Base-by-base conservation (phyloP, 64 coral and sea anemone genomes). In the Porites lutea region DNA sequence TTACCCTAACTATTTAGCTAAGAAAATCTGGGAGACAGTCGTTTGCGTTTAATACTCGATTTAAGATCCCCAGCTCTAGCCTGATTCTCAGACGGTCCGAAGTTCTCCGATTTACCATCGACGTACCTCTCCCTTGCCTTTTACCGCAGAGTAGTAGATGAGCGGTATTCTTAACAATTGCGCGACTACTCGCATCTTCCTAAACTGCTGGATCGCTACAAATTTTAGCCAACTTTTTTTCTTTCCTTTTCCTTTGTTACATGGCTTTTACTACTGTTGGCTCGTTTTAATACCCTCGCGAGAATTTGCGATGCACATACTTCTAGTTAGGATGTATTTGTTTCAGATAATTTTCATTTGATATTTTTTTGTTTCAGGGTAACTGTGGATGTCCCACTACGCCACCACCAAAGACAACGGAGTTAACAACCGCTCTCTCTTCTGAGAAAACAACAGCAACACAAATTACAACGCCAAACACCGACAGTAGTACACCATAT, bases 331-430 rank as follows among this genome's bases (percentile, higher is more conserved):
- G 13, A 66, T 66, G 7, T 66, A 66, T 66, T 3, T 67, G 0
- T 67, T 19, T 62, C 59, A 62, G 59, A 62, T 62, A 2, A 67
- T 2, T 14, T 67, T 13, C 6, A 13, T 3, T 67, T 1, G 4
- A 1, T 57, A 12, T n/a, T 10, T 67, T 14, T 19, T 14, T 14
- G 20, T 45, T 60, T 60, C 23, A 86, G 62, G 19, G 8, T 85
- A 37, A 27, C 44, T 90, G 89, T 70, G 51, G 67, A 12, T 90
- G 89, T 52, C 77, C 48, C 59, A 79, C 75, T 5, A 90, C 86
- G 0, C 64, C 86, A 13, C 68, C 88, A 37, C 58, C 61, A 52
- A 23, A 57, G 12, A 79, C 75, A 57, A 68, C 59, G 14, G 15
- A 44, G 47, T 46, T 10, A 6, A 62, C 80, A 64, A 83, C 80